Base-by-base conservation (phyloP, 2,797 vertebrate genomes). In the Lepidocolaptes lacrymiger region DNA sequence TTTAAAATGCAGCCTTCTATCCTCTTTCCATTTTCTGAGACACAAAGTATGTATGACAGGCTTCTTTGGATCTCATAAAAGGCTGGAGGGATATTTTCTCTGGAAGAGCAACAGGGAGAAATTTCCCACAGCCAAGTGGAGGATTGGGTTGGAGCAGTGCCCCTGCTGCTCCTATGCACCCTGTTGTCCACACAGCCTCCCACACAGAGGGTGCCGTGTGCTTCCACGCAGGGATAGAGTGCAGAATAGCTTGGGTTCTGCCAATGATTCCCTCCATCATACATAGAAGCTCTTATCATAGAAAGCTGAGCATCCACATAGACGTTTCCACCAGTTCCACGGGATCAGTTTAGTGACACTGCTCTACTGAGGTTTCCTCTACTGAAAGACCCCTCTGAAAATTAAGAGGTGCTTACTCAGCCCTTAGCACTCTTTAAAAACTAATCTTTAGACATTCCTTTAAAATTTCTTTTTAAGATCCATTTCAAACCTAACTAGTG, bases 171-270 rank as follows among this genome's bases (percentile, higher is more conserved):
- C 14, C 39, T 27, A 8, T 58, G 55, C 43, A 77, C 36, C 21
- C 76, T 27, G 22, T 58, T 62, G 62, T 30, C 71, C 79, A 66
- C 75, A 67, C 34, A 85, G 76, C 63, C 64, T 83, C 72, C 48
- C 48, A 32, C 63, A 46, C 19, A 67, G 73, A 26, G 27, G 6
- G 20, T 72, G 21, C 15, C 3, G 0, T 34, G 54, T 61, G 46
- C 44, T 88, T 3, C 1, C 55, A n/a, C 0, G 0, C 43, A 66
- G 39, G 72, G 59, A 55, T 32, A 0, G 1, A 36, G 22, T 27
- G 52, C 24, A 30, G 56, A 43, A 26, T 51, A 59, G n/a, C 52
- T 39, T 39, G 27, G 15, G n/a, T 15, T 41, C 12, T 71, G 39
- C 55, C 71, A 63, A 48, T 36, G 0, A 61, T 58, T 79, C 48